Conservation (phyloP, 1,140 invertebrate genomes). For the Hyles vespertilio region DNA sequence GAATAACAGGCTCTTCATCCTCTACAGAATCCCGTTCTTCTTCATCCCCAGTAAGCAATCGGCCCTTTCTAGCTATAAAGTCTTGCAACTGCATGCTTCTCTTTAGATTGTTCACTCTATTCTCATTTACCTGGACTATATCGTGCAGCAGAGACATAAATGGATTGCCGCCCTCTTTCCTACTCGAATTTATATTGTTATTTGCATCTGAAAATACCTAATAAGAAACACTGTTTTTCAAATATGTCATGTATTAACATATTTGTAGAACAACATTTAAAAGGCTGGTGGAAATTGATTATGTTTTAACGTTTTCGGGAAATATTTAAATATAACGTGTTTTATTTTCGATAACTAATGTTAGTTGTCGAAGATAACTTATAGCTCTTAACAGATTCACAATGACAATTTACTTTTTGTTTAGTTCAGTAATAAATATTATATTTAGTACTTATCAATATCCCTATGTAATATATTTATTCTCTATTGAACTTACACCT, state of each 20-base stretch:
- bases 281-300: no score
- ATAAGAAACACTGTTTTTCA: not conserved
- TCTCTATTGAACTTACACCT: no score
- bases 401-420: no score
- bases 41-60: constrained; percentile 1
- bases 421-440: no score
- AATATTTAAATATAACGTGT: no score
- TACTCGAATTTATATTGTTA: not conserved
- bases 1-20: not conserved
- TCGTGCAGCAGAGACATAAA: constrained; percentile 18
- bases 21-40: constrained; percentile 5
- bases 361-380: no score
- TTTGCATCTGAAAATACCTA: not conserved
- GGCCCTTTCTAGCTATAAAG: constrained; percentile 6
- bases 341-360: no score
- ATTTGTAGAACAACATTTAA: not conserved
- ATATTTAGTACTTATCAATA: no score
- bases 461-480: no score
- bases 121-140: constrained; percentile 20
- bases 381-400: no score
- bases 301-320: no score
- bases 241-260: not conserved
- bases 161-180: not conserved
- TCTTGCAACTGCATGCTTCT: constrained; percentile 17
- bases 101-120: constrained; percentile 19